Evolutionary conservation across 2,888 invertebrate species (phyloP).

Genomic region (Ferdinandea cuprea): DNA sequence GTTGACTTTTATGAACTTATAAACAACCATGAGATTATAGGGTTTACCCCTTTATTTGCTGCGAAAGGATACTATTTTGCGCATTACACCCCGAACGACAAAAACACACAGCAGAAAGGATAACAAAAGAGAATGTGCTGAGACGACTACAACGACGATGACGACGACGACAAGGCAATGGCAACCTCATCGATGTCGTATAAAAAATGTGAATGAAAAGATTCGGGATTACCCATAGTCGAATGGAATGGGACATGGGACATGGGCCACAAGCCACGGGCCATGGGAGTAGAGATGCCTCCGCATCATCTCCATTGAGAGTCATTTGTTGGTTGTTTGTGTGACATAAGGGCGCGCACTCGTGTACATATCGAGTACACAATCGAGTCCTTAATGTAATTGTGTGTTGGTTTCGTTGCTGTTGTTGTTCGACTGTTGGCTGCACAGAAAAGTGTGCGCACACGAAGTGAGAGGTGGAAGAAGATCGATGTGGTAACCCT

Average conservation of each 20-base stretch:
- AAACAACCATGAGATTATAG: slow-evolving; percentile 78
- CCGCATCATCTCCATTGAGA: slow-evolving; percentile 49
- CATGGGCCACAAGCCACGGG: too few relatives aligned
- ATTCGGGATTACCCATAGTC: slow-evolving; percentile 69
- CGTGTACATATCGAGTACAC: slow-evolving; percentile 63
- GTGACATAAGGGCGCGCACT: slow-evolving; percentile 71
- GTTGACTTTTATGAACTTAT: slow-evolving; percentile 83
- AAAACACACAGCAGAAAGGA: slow-evolving; percentile 60
- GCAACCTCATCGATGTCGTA: slow-evolving; percentile 43
- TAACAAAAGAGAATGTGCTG: slow-evolving; percentile 65
- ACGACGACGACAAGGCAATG: neutral
- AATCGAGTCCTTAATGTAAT: slow-evolving; percentile 73
- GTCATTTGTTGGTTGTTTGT: slow-evolving; percentile 73
- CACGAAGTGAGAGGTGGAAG: neutral
- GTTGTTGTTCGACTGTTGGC: neutral
- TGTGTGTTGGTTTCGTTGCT: slow-evolving; percentile 65
- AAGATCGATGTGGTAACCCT: slow-evolving; percentile 55
- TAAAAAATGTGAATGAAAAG: slow-evolving; percentile 68
- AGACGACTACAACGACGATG: neutral
- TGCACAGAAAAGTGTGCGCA: slow-evolving; percentile 4
- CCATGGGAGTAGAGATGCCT: slow-evolving; percentile 40
- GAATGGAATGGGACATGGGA: slow-evolving; percentile 6
- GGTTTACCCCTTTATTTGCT: slow-evolving; percentile 75
- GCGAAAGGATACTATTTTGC: slow-evolving; percentile 75
- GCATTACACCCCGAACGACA: slow-evolving; percentile 68